phyloP scores from a whole-genome alignment of 2,797 vertebrate species.

The Macropus fuliginosus region DNA sequence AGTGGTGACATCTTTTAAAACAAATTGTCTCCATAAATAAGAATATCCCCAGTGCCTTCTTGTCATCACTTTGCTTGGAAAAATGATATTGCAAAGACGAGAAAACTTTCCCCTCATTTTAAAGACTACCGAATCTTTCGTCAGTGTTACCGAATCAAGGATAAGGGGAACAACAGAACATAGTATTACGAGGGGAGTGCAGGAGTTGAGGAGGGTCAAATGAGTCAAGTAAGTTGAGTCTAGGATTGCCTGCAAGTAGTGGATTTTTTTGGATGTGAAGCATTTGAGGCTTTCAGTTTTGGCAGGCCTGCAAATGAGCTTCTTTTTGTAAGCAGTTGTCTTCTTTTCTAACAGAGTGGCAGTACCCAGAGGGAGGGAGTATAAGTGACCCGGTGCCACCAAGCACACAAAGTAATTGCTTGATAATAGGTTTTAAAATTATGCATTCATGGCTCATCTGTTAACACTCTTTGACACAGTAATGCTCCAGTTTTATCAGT shows the following conservation, averaged over 20 bases:
- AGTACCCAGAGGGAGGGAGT: slow-evolving; percentile 22
- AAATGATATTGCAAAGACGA: slow-evolving; percentile 6
- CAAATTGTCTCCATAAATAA: slow-evolving; percentile 10
- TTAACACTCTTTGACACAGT: slow-evolving; percentile 24
- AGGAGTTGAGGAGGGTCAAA: not conserved
- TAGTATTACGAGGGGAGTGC: not conserved
- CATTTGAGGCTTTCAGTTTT: slow-evolving; percentile 40
- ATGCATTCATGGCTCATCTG: not conserved
- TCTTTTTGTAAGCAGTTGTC: slow-evolving; percentile 9
- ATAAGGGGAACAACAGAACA: not conserved
- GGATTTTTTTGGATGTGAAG: slow-evolving; percentile 34
- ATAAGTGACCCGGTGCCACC: slow-evolving; percentile 24
- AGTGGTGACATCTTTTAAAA: not conserved
- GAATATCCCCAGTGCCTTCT: slow-evolving; percentile 30
- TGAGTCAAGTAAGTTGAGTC: slow-evolving; percentile 20
- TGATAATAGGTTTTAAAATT: not conserved
- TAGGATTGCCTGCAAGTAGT: slow-evolving; percentile 14
- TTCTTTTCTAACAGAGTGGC: slow-evolving; percentile 27
- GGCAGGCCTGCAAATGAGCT: not conserved
- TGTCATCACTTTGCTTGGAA: slow-evolving; percentile 27
- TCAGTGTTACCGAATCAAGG: not conserved
- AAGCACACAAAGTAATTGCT: slow-evolving; percentile 43
- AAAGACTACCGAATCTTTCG: slow-evolving; percentile 19
- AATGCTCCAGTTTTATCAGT: not conserved
- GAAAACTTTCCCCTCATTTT: slow-evolving; percentile 10